Conservation (phyloP, 37 sponge, comb jelly and placozoan species). For the Diacarnus erythraeanus region DNA sequence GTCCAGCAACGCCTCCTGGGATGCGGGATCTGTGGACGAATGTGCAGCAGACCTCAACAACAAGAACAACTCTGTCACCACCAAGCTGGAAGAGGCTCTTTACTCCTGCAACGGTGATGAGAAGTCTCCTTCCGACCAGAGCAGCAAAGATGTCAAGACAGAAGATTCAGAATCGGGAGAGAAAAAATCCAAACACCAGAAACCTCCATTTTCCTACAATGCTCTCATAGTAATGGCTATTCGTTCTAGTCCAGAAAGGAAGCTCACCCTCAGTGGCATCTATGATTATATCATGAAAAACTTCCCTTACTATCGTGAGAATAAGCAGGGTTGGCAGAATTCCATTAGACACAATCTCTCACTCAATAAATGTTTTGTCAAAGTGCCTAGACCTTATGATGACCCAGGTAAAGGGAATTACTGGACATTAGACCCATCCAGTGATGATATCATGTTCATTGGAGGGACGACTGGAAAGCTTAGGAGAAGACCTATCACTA, state of each 20-base stretch:
- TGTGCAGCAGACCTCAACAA: conserved; percentile 12
- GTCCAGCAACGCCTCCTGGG: conserved; percentile 79
- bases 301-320: conserved; percentile 94
- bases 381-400: conserved; percentile 90
- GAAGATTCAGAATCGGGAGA: conserved; percentile 28
- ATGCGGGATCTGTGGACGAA: conserved; percentile 54
- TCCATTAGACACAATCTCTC: conserved; percentile 96
- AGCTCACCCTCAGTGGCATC: conserved; percentile 90
- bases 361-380: conserved; percentile 95
- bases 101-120: conserved; percentile 32
- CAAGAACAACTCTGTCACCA: neutral
- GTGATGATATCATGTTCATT: conserved; percentile 90
- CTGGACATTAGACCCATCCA: conserved; percentile 90
- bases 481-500: conserved; percentile 75
- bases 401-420: conserved; percentile 99
- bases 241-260: conserved; percentile 86
- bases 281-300: conserved; percentile 94
- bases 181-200: conserved; percentile 60
- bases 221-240: conserved; percentile 98
- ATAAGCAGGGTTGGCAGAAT: conserved; percentile 99
- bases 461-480: conserved; percentile 87
- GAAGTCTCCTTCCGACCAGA: conserved; percentile 20
- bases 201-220: conserved; percentile 96
- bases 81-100: conserved; percentile 56
- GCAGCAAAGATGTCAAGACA: conserved; percentile 5